phyloP scores from a whole-genome alignment of 2,888 invertebrate genomes.

The Thymelicus sylvestris region DNA sequence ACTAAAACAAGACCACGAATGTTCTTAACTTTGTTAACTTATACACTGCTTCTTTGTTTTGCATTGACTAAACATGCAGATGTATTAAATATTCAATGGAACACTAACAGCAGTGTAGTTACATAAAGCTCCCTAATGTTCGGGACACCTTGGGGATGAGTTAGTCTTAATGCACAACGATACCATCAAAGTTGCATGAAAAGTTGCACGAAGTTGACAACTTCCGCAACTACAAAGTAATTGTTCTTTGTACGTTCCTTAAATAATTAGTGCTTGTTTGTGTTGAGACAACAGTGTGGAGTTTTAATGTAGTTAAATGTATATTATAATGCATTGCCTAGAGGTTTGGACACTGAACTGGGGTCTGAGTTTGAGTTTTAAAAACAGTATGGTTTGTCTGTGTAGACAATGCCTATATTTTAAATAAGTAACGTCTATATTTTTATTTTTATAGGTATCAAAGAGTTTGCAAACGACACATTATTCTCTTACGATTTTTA shows the following conservation, averaged over 20 bases:
- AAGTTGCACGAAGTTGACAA: slow-evolving; percentile 23
- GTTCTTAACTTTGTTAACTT: too few relatives aligned
- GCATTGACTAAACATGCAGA: background rate
- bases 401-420: too few relatives aligned
- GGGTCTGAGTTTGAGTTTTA: too few relatives aligned
- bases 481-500: too few relatives aligned
- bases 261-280: slow-evolving; percentile 17
- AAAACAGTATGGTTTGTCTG: too few relatives aligned
- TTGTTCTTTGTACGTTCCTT: slow-evolving; percentile 23
- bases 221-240: slow-evolving; percentile 21
- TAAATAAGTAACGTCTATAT: too few relatives aligned
- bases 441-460: too few relatives aligned
- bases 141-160: slow-evolving; percentile 10
- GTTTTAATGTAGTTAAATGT: background rate
- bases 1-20: too few relatives aligned
- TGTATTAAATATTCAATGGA: slow-evolving; percentile 14
- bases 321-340: too few relatives aligned
- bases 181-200: slow-evolving; percentile 30
- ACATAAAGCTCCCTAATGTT: slow-evolving; percentile 17
- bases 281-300: background rate
- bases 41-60: too few relatives aligned
- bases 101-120: background rate
- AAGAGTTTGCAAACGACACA: too few relatives aligned
- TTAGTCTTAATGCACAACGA: slow-evolving; percentile 20
- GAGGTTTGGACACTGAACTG: too few relatives aligned